Conservation (phyloP, 1,140 invertebrate species). For the Varroa destructor region DNA sequence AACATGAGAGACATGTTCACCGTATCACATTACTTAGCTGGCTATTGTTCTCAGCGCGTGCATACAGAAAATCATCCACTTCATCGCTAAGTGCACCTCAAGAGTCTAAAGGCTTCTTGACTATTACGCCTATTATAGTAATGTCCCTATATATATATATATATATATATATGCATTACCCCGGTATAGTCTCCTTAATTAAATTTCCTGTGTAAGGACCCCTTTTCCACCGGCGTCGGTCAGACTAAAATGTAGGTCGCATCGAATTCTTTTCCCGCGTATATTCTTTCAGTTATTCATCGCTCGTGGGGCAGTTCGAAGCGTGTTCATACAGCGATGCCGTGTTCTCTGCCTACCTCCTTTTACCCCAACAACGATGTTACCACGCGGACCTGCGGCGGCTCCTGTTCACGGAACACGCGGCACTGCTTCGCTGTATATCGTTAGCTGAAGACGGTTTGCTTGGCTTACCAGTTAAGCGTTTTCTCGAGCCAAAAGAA, state of each 20-base stretch:
- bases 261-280: background rate
- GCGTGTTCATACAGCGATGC: slow-evolving; percentile 14
- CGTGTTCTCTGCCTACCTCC: background rate
- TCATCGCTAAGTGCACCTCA: too few species aligned
- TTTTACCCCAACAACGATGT: background rate
- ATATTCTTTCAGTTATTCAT: slow-evolving; percentile 1
- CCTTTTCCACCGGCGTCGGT: too few species aligned
- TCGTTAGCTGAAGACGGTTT: background rate
- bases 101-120: too few species aligned
- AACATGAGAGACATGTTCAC: too few species aligned
- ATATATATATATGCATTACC: too few species aligned
- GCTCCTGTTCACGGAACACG: slow-evolving; percentile 3
- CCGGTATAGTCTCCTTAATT: background rate
- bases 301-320: slow-evolving; percentile 5
- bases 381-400: slow-evolving; percentile 1
- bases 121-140: too few species aligned
- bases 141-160: too few species aligned
- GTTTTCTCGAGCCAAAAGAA: slow-evolving; percentile 4
- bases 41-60: too few species aligned
- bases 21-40: too few species aligned
- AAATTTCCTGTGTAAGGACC: too few species aligned
- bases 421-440: background rate
- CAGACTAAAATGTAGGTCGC: background rate
- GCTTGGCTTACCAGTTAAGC: background rate
- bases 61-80: too few species aligned